These are phyloP conservation scores for Cosmopolites sordidus DNA, from an alignment of 2,888 invertebrate genomes.

Conservation along the genomic window DNA sequence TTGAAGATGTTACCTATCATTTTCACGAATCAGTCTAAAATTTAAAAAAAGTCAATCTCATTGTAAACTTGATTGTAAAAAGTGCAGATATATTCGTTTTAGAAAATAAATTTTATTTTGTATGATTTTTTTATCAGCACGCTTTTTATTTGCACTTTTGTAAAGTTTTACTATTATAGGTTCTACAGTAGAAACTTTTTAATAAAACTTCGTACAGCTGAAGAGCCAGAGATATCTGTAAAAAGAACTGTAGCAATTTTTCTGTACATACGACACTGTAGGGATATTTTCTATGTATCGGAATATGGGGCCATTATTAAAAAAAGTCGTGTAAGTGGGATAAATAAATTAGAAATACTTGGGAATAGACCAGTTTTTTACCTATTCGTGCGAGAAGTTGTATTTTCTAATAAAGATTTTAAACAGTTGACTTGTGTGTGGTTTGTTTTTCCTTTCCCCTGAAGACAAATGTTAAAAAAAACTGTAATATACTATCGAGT, in stretches of 20 bases:
- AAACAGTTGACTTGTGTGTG: too few relatives aligned
- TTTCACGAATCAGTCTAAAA: too few relatives aligned
- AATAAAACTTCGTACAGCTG: conserved; percentile 50
- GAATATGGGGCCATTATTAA: conserved; percentile 18
- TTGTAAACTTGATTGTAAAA: conserved; percentile 21
- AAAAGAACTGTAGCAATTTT: conserved; percentile 14
- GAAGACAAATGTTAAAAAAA: too few relatives aligned
- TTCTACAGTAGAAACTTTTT: conserved; percentile 37
- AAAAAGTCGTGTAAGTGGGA: too few relatives aligned
- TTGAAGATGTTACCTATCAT: too few relatives aligned
- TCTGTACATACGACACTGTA: conserved; percentile 1
- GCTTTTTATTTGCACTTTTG: conserved; percentile 35
- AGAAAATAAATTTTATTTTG: conserved; percentile 10
- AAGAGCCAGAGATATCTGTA: conserved; percentile 45
- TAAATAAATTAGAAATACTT: conserved; percentile 7
- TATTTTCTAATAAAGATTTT: conserved; percentile 21
- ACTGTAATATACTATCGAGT: too few relatives aligned
- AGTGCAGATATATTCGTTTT: conserved; percentile 32
- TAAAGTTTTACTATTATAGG: conserved; percentile 43
- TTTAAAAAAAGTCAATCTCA: too few relatives aligned
- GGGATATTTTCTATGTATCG: conserved; percentile 3
- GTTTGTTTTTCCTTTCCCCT: too few relatives aligned
- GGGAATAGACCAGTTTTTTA: conserved; percentile 9
- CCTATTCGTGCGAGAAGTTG: conserved; percentile 9
- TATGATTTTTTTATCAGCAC: conserved; percentile 18